phyloP scores from a whole-genome alignment of 2,888 invertebrate genomes.

The Acanthococcus lagerstroemiae region DNA sequence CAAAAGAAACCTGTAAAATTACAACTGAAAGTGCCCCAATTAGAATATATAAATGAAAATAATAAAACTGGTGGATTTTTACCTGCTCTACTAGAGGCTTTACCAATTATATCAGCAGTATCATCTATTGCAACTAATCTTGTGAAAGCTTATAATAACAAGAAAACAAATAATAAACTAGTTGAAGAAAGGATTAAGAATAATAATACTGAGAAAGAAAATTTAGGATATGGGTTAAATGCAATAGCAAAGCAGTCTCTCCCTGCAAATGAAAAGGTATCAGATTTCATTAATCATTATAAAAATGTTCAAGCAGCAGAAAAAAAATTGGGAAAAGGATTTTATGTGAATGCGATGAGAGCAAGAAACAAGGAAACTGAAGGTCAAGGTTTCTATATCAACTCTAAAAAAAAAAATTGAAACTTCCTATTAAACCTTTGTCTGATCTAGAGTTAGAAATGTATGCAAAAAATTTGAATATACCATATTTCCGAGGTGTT shows the following conservation, averaged over 20 bases:
- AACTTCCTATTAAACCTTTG: conserved; percentile 19
- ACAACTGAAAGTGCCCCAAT: not conserved
- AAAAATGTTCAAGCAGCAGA: not conserved
- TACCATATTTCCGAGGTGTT: conserved; percentile 37
- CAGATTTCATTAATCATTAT: not conserved
- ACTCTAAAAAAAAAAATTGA: conserved; percentile 8
- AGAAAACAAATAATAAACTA: conserved; percentile 6
- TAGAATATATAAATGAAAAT: not conserved
- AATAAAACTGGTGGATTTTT: not conserved
- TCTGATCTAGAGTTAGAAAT: conserved; percentile 35
- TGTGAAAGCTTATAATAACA: conserved; percentile 7
- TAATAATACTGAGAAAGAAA: not conserved
- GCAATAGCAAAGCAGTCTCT: too few relatives aligned
- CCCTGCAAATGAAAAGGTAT: not conserved
- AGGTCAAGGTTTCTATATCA: not conserved
- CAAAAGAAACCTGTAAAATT: not conserved
- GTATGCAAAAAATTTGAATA: conserved; percentile 31
- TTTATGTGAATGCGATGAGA: not conserved
- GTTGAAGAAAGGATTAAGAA: conserved; percentile 1
- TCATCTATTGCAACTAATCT: not conserved
- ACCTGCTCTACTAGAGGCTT: not conserved
- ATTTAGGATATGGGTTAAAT: not conserved
- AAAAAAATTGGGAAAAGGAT: not conserved
- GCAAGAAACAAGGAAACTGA: not conserved
- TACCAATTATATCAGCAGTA: not conserved